phyloP scores from a whole-genome alignment of 1,140 invertebrate genomes.

The Eumaeus atala region DNA sequence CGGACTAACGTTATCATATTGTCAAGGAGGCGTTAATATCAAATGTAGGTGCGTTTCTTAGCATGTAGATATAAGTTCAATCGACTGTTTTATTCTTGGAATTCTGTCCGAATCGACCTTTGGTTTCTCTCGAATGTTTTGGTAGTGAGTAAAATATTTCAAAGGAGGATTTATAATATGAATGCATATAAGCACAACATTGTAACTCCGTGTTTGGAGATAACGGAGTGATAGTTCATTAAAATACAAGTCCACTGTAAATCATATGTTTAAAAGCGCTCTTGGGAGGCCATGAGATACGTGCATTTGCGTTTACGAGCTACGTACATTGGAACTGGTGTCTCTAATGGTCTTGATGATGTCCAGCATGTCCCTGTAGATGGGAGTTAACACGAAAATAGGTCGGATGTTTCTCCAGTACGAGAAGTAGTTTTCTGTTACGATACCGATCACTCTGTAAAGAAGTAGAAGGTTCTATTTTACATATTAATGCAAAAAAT shows the following conservation, averaged over 20 bases:
- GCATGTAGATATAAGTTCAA: slow-evolving; percentile 1
- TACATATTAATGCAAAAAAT: too few species aligned
- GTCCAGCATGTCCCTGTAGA: slow-evolving; percentile 31
- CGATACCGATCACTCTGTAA: slow-evolving; percentile 31
- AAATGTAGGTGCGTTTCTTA: not conserved
- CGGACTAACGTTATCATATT: not conserved
- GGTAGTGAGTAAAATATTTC: too few species aligned
- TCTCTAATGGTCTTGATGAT: slow-evolving; percentile 26
- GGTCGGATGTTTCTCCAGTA: slow-evolving; percentile 36
- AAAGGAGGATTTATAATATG: too few species aligned
- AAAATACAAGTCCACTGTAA: slow-evolving; percentile 2
- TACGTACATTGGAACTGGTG: slow-evolving; percentile 26
- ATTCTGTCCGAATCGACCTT: too few species aligned
- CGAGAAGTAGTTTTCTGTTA: slow-evolving; percentile 35
- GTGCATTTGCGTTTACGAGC: slow-evolving; percentile 5
- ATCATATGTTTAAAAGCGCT: slow-evolving; percentile 7
- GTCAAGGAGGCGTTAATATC: slow-evolving; percentile 1
- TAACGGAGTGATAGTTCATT: not conserved
- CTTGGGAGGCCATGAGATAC: not conserved
- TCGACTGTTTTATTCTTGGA: slow-evolving; percentile 18
- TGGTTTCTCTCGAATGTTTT: too few species aligned
- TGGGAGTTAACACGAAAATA: slow-evolving; percentile 26
- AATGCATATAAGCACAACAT: not conserved
- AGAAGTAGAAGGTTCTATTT: slow-evolving; percentile 9
- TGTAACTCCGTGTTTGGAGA: slow-evolving; percentile 12